Evolutionary conservation across 2,888 invertebrate species (phyloP).

Genomic region (Ochlodes sylvanus): DNA sequence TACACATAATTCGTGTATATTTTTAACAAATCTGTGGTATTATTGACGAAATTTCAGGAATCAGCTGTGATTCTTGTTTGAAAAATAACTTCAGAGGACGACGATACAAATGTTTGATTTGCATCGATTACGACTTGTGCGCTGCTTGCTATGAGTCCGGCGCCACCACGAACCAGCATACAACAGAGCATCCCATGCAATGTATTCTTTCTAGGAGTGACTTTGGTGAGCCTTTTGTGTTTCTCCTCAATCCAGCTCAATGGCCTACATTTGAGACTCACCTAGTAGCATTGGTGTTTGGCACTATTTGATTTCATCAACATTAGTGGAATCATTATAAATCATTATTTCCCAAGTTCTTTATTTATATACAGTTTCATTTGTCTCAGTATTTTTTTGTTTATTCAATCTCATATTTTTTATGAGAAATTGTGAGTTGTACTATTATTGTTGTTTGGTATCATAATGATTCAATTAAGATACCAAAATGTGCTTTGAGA

Average conservation of each 20-base stretch:
- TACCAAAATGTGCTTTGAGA: no score
- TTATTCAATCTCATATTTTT: no score
- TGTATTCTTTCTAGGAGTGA: constrained; percentile 98
- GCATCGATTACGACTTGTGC: constrained; percentile 99
- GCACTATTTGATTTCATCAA: constrained; percentile 4
- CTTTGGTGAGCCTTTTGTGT: constrained; percentile 88
- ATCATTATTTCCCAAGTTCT: no score
- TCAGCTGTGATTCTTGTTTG: constrained; percentile 99
- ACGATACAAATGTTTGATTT: constrained; percentile 99
- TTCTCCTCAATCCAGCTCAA: constrained; percentile 36
- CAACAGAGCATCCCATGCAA: constrained; percentile 99
- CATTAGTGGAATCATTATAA: not conserved
- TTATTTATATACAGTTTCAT: no score
- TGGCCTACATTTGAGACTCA: constrained; percentile 44
- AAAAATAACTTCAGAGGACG: constrained; percentile 98
- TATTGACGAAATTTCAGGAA: constrained; percentile 89
- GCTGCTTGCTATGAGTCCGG: constrained; percentile 97
- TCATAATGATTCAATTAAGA: no score
- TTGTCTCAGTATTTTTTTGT: no score
- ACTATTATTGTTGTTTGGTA: no score
- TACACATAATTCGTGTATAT: constrained; percentile 3
- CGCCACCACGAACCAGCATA: constrained; percentile 95
- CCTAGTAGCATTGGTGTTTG: not conserved
- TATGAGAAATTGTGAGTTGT: no score
- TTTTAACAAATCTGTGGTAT: constrained; percentile 15